Evolutionary conservation across 2,888 invertebrate genomes (phyloP), one percentile per base, ranked within the genome.

Genomic region (Phyto melanocephala): DNA sequence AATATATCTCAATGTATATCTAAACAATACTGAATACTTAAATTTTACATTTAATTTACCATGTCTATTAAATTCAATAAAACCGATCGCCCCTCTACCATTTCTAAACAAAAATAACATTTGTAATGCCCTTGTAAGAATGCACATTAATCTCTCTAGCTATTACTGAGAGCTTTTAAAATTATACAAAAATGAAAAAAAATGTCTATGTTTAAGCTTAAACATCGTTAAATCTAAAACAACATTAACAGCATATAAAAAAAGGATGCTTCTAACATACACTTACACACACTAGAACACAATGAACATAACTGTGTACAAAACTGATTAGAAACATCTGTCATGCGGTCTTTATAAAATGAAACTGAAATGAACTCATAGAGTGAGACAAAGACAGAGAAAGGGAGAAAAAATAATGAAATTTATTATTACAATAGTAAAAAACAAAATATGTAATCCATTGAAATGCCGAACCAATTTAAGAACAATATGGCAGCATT

Each of bases 301-400:
- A 33, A 60, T 60, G 28, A 20, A 10, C n/a, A 54, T 50, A 71
- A 65, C 24, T 77, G 68, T 79, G 77, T 78, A 60, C 75, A 71
- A 47, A 82, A 67, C 75, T 76, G 82, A 82, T 82, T 82, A 82
- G 71, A 58, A 79, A 82, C 82, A 82, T 70, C 82, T 82, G 82
- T 82, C 79, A 71, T 82, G 82, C 71, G 78, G 74, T 58, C 68
- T 74, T 37, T 58, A 28, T 50, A 60, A n/a, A 17, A 68, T 58
- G 33, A 54, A 70, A 71, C 47, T 76, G 75, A 20, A 58, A 42
- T 33, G n/a, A n/a, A n/a, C n/a, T n/a, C n/a, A n/a, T n/a, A n/a
- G n/a, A n/a, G n/a, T 17, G 40, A 40, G 5, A 28, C 10, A 62
- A 54, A 22, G 62, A 28, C 7, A 67, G 54, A 22, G 62, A 50